Evolutionary conservation across 2,113 vertebrate species (phyloP), one percentile per base, ranked within the genome.

Genomic region (Vulpes ferrilata): DNA sequence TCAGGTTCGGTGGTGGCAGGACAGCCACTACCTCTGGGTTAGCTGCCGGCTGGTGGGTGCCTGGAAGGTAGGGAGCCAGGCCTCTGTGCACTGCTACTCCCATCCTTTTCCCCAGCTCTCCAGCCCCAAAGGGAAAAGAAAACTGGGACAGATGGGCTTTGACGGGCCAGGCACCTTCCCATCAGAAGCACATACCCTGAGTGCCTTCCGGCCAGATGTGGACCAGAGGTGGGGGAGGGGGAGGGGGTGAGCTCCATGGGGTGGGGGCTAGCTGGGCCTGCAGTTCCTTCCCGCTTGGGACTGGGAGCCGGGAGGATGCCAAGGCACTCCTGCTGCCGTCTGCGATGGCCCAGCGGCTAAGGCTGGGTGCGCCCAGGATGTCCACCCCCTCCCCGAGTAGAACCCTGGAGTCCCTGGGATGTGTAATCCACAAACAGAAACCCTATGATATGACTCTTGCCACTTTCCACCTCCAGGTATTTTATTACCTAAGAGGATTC

Each of bases 331-430:
- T 53, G 48, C 80, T 27, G 62, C 67, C 16, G 67, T 43, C 11
- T 27, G 51, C 59, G 0, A 17, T 1, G 27, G 69, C 64, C 4
- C 2, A 7, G 48, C 30, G 1, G 43, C 69, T 2, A 32, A 55
- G 20, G 25, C 19, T 20, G 2, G 38, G 32, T 1, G 73, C 0
- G 0, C 67, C 30, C 23, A 7, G 19, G 8, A 57, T 19, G 0
- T 11, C 0, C 1, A 30, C 19, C 57, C 25, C 2, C 0, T 0
- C 38, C n/a, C 22, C 0, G 2, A 3, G 0, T 53, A 65, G 55
- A 64, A 51, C 53, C 2, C 3, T 17, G 7, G n/a, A 20, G 5
- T 12, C 25, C 10, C 0, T 0, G 1, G 7, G 19, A 22, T 4
- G 27, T 22, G n/a, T 38, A 12, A 25, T 27, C 73, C 64, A 10